Evolutionary conservation across 1,140 invertebrate genomes (phyloP).

Genomic region (Drosophila melanogaster): DNA sequence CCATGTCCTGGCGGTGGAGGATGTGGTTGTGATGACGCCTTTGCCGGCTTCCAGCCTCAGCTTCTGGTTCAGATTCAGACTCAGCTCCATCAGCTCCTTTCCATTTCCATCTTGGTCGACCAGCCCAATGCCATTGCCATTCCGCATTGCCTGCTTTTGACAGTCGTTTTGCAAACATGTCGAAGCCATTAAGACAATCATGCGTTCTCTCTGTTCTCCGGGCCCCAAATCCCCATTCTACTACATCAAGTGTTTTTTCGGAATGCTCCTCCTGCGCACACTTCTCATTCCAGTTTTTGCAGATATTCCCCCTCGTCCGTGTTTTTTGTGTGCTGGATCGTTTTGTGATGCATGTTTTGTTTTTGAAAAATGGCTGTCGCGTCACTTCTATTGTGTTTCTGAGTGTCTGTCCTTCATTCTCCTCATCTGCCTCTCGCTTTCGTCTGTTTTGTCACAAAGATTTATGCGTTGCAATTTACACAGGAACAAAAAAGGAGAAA

Average conservation of each 20-base stretch:
- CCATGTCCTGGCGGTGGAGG: conserved; percentile 32
- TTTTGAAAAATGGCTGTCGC: conserved; percentile 81
- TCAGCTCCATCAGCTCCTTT: conserved; percentile 8
- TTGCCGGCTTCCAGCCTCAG: conserved; percentile 5
- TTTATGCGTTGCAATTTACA: conserved; percentile 81
- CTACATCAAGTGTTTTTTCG: conserved; percentile 53
- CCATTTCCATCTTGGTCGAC: conserved; percentile 14
- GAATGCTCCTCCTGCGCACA: conserved; percentile 34
- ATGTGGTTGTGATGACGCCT: conserved; percentile 15
- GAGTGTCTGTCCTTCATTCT: conserved; percentile 60
- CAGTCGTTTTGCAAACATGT: conserved; percentile 83
- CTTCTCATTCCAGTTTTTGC: conserved; percentile 25
- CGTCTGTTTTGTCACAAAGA: conserved; percentile 78
- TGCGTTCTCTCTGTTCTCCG: conserved; percentile 53
- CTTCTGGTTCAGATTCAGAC: conserved; percentile 8
- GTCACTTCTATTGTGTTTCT: conserved; percentile 80
- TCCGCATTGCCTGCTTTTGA: conserved; percentile 71
- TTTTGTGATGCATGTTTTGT: conserved; percentile 72
- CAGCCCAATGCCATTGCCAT: conserved; percentile 28
- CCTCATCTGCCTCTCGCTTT: conserved; percentile 32
- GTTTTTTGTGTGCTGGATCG: conserved; percentile 42
- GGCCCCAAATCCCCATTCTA: conserved; percentile 14
- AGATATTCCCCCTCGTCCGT: conserved; percentile 5
- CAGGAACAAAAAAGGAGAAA: conserved; percentile 34
- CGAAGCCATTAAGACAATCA: conserved; percentile 83